Percentiles rank a stretch among this genome's conserved stretches.
These are phyloP conservation scores for Decapterus maruadsi DNA, from an alignment of 2,797 vertebrate genomes.

Conservation along the genomic window DNA sequence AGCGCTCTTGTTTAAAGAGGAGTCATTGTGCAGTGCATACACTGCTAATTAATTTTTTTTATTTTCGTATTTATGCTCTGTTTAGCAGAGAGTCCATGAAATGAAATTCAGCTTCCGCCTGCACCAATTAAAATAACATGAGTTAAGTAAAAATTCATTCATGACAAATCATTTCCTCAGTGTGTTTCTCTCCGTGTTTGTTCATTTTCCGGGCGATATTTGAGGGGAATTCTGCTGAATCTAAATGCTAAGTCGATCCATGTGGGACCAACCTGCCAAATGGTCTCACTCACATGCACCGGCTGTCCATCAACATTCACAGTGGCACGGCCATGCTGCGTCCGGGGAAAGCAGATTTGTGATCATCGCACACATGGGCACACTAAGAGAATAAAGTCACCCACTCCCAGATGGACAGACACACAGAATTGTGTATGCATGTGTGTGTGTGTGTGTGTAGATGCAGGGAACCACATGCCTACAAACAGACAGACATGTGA, in stretches of 20 bases:
- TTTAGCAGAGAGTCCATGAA: neutral
- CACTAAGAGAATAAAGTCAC: constrained; percentile 53
- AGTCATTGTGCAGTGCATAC: constrained; percentile 1
- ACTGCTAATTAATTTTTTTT: neutral
- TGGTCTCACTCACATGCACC: constrained; percentile 56
- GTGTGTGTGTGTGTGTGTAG: neutral
- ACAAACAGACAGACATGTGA: constrained; percentile 6
- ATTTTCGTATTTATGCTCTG: neutral
- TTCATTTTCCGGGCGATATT: constrained; percentile 18
- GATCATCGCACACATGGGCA: constrained; percentile 59
- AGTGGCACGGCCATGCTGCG: constrained; percentile 39
- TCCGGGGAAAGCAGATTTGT: constrained; percentile 71
- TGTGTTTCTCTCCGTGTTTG: neutral
- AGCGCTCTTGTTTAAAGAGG: neutral
- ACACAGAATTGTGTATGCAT: constrained; percentile 12
- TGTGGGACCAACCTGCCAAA: constrained; percentile 52
- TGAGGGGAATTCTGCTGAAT: constrained; percentile 29
- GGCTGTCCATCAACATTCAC: constrained; percentile 68
- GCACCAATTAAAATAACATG: neutral
- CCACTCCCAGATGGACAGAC: constrained; percentile 41
- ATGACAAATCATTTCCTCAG: constrained; percentile 12
- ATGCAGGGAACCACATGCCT: constrained; percentile 10
- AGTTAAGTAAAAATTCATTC: constrained; percentile 6
- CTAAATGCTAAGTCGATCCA: constrained; percentile 38
- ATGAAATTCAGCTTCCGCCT: neutral